These are phyloP conservation scores for Alauda arvensis DNA, from an alignment of 2,797 vertebrate species.

Conservation along the genomic window DNA sequence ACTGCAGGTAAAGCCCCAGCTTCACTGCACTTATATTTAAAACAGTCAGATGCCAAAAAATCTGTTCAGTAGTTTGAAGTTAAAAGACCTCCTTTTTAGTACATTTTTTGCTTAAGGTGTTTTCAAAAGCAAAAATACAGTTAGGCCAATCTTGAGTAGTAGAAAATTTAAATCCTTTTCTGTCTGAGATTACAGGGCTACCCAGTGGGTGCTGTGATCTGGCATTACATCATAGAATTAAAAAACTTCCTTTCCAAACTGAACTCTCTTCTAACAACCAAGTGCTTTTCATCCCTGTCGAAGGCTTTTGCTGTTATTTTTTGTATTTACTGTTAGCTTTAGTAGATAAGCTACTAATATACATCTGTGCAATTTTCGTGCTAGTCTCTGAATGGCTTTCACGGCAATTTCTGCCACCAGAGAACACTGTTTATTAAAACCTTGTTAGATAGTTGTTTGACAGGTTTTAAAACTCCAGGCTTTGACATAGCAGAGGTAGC, in stretches of 20 bases:
- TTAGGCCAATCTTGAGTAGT: rapidly evolving
- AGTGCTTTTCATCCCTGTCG: neutral
- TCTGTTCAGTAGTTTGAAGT: neutral
- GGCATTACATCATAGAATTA: neutral
- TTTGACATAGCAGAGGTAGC: neutral
- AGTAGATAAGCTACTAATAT: neutral
- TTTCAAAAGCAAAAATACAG: neutral
- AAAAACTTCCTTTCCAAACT: neutral
- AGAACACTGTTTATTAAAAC: neutral
- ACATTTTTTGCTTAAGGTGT: neutral
- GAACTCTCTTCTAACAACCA: neutral
- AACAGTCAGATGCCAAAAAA: neutral
- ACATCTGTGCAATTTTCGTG: neutral
- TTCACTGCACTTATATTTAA: neutral
- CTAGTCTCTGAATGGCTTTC: neutral
- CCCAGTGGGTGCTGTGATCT: neutral
- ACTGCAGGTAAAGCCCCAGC: neutral
- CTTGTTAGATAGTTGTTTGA: neutral
- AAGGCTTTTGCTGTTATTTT: neutral
- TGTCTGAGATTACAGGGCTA: neutral
- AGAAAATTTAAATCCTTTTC: neutral
- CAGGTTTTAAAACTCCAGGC: neutral
- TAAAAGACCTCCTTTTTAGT: neutral
- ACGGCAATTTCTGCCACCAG: neutral
- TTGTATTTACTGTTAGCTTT: neutral